phyloP scores from a whole-genome alignment of 1,140 invertebrate genomes.

The Eriosoma lanigerum region DNA sequence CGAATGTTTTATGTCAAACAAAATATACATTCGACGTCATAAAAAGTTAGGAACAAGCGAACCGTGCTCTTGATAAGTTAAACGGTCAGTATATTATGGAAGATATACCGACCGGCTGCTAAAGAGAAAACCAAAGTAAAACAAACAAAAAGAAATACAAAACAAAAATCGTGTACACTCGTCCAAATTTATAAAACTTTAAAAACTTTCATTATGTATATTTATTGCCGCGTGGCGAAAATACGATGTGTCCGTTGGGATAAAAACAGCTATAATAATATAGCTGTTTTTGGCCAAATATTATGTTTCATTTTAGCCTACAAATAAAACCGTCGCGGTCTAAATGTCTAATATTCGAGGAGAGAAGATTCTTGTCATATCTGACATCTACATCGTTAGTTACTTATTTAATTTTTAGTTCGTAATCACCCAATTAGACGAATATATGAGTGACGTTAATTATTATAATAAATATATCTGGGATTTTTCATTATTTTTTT shows the following conservation, averaged over 20 bases:
- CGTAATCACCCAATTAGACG: too few species aligned
- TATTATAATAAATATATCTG: too few species aligned
- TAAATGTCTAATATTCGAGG: too few species aligned
- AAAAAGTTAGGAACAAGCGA: slow-evolving; percentile 5
- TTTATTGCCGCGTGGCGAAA: neutral
- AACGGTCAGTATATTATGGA: slow-evolving; percentile 18
- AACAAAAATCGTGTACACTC: neutral
- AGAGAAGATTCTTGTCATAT: too few species aligned
- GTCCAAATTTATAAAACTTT: neutral
- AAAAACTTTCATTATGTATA: neutral
- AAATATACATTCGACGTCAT: neutral
- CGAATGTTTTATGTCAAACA: slow-evolving; percentile 23
- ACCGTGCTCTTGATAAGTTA: neutral
- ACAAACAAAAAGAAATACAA: neutral
- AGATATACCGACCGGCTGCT: neutral
- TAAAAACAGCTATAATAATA: neutral
- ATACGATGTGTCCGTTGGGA: neutral
- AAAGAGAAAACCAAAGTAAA: neutral
- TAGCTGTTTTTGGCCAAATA: neutral
- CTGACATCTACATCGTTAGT: too few species aligned
- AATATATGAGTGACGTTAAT: too few species aligned
- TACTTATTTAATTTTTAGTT: too few species aligned
- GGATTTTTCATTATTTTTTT: too few species aligned
- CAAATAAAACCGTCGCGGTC: neutral
- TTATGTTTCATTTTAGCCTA: neutral